phyloP scores from a whole-genome alignment of 2,888 invertebrate genomes.

The Harpagoxenus sublaevis region DNA sequence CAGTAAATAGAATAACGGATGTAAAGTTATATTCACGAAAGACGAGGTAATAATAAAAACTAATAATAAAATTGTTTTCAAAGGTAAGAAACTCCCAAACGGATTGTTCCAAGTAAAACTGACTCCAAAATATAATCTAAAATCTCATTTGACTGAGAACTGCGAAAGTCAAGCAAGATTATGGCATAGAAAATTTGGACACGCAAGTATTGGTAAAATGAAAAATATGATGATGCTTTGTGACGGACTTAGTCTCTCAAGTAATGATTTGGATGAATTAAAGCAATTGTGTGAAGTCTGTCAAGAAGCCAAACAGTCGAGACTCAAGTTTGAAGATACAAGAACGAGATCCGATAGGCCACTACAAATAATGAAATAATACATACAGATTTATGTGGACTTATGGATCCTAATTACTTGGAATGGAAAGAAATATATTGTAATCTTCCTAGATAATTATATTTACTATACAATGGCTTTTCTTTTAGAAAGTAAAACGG shows the following conservation, averaged over 20 bases:
- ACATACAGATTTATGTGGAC: background rate
- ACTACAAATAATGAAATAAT: background rate
- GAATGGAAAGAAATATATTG: background rate
- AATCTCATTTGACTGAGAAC: background rate
- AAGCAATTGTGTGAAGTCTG: background rate
- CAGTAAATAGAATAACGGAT: constrained; percentile 27
- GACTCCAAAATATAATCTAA: background rate
- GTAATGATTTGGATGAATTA: background rate
- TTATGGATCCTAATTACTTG: background rate
- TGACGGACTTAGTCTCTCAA: background rate
- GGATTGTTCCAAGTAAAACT: constrained; percentile 21
- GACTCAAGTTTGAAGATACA: rapidly evolving
- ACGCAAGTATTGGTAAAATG: background rate
- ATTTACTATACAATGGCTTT: background rate
- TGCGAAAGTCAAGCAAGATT: background rate
- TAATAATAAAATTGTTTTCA: background rate
- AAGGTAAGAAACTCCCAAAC: background rate
- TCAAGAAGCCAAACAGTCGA: background rate
- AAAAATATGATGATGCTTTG: background rate
- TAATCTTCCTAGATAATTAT: no score
- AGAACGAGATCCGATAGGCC: background rate
- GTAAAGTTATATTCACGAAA: constrained; percentile 28
- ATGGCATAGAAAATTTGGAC: constrained; percentile 21
- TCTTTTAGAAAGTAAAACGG: background rate
- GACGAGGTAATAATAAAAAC: constrained; percentile 3